Evolutionary conservation across 2,113 vertebrate species (phyloP).

Genomic region (Dasyprocta punctata): DNA sequence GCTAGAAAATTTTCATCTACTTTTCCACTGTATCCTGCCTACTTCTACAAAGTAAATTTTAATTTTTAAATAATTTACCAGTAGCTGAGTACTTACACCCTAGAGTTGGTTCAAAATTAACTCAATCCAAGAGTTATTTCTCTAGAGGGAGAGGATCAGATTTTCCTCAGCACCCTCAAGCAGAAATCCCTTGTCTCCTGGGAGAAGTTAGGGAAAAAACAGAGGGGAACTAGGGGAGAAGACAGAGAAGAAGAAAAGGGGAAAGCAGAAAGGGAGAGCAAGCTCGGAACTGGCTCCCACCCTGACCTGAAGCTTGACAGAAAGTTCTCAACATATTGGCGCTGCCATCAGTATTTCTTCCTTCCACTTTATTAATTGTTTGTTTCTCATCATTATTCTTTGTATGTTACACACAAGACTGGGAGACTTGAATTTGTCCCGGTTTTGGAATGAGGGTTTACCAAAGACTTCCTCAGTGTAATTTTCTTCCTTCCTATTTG

Average conservation of each 20-base stretch:
- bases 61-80: constrained; percentile 19
- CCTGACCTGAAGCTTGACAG: background rate
- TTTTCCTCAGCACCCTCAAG: background rate
- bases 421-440: background rate
- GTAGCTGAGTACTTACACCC: background rate
- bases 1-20: background rate
- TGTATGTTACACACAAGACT: background rate
- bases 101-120: background rate
- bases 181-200: background rate
- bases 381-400: background rate
- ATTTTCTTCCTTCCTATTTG: background rate
- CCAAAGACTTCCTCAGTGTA: background rate
- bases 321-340: background rate
- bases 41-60: background rate
- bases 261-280: accelerated
- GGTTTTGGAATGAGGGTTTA: background rate
- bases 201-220: background rate
- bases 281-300: background rate
- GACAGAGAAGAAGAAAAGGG: too few relatives aligned
- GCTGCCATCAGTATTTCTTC: background rate
- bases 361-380: background rate
- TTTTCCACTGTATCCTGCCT: constrained; percentile 2
- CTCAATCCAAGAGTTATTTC: background rate
- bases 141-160: background rate
- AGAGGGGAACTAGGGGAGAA: background rate